Evolutionary conservation across 2,888 invertebrate species (phyloP), one percentile per base, ranked within the genome.

Genomic region (Coleophora deauratella): DNA sequence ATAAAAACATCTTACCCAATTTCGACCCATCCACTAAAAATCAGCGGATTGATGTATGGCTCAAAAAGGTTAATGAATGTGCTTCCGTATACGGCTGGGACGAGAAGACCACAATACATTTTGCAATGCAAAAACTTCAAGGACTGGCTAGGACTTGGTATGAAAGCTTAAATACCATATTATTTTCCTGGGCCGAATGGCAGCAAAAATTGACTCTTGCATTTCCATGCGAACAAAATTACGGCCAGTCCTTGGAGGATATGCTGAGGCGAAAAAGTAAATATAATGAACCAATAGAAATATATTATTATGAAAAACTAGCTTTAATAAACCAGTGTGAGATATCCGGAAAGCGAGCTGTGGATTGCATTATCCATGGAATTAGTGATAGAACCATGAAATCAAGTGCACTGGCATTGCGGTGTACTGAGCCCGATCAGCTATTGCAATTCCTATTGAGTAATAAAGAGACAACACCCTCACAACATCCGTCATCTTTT

Each of bases 361-460:
- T 49, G 2, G 54, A 54, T 3, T 56, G 56, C 33, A 45, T 54
- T 3, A 51, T 52, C 28, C 55, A 55, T 28, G 51, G 55, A 1
- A 35, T 52, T 3, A 47, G 31, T 10, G 51, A 55, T 35, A 50
- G 32, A 37, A 49, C 52, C 10, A 34, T 46, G 15, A 44, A 35
- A 37, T 50, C 50, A 1, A 42, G 54, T 10, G 52, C 50, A 9
- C 28, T 47, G 21, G 46, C 52, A n/a, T 42, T 54, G 10, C 47
- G 49, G 14, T 51, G 50, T 33, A 27, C 37, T 14, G 35, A 47
- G 1, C 49, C 47, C 2, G 48, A 48, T 21, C 43, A 53, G 13
- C 13, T 53, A 0, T 36, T 52, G 11, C 30, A 47, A 13, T 52
- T 45, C 31, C 28, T 52, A n/a, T 35, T 50, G 9, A 52, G 47